These are phyloP conservation scores for Perca flavescens DNA, from an alignment of 2,113 vertebrate species.

Conservation along the genomic window DNA sequence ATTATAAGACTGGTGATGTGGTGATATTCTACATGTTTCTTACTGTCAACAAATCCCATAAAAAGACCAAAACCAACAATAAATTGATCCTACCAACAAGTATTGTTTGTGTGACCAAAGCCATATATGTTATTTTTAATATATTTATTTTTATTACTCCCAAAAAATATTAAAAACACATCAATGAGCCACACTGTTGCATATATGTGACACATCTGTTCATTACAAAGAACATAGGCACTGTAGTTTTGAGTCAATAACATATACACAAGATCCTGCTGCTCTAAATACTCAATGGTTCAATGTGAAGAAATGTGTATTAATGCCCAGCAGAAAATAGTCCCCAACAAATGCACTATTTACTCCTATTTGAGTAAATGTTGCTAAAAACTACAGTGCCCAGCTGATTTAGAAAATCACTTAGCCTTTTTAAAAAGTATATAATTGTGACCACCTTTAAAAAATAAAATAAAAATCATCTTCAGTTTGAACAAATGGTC, in stretches of 20 bases:
- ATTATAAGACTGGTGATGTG: not conserved
- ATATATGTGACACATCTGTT: not conserved
- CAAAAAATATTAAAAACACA: not conserved
- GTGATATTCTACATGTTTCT: slow-evolving; percentile 12
- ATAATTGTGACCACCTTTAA: not conserved
- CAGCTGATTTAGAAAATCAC: slow-evolving; percentile 4
- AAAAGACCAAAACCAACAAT: slow-evolving; percentile 20
- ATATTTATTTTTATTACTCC: not conserved
- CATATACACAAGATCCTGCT: not conserved
- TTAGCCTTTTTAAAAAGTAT: not conserved
- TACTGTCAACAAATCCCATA: slow-evolving; percentile 6
- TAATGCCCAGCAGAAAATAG: slow-evolving; percentile 12
- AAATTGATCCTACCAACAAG: not conserved
- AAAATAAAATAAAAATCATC: not conserved
- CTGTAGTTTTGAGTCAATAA: not conserved
- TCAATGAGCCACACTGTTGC: not conserved
- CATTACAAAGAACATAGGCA: not conserved
- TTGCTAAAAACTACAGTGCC: not conserved
- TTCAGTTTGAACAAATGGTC: not conserved
- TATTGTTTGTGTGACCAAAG: not conserved
- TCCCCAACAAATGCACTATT: not conserved
- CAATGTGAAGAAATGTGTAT: not conserved
- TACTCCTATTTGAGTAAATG: not conserved
- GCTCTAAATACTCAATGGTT: not conserved
- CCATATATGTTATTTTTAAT: not conserved